Percentiles rank a stretch among this genome's conserved stretches.
phyloP scores from a whole-genome alignment of 2,113 vertebrate genomes.

The Cepphus grylle region DNA sequence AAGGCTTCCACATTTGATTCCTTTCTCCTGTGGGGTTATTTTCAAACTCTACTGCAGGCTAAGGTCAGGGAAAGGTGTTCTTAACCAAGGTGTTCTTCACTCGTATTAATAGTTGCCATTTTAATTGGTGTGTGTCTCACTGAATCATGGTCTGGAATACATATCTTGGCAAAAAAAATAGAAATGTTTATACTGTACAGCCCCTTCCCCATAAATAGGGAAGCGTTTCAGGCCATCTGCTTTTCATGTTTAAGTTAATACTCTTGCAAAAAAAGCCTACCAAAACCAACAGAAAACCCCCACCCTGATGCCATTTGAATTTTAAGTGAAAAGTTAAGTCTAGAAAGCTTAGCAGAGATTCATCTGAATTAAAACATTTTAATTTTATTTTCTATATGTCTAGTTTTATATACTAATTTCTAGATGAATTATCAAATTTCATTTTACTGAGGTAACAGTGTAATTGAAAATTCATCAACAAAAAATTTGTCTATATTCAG shows the following conservation, averaged over 20 bases:
- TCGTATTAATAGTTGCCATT: not conserved
- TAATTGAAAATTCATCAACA: not conserved
- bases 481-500: not conserved
- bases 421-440: not conserved
- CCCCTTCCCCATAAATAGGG: not conserved
- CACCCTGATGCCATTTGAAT: not conserved
- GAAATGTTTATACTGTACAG: not conserved
- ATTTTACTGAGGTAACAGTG: not conserved
- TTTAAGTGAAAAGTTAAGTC: not conserved
- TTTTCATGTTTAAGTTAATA: not conserved
- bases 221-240: not conserved
- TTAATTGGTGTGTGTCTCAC: not conserved
- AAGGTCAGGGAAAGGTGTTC: not conserved
- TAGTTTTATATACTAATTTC: not conserved
- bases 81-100: not conserved
- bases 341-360: not conserved
- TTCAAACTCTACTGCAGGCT: not conserved
- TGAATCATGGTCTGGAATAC: not conserved
- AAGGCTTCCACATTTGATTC: not conserved
- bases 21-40: not conserved
- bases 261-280: not conserved
- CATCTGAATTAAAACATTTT: not conserved
- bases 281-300: not conserved
- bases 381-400: not conserved
- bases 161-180: not conserved